phyloP scores from a whole-genome alignment of 1,140 invertebrate species.

The Sycophaga agraensis region DNA sequence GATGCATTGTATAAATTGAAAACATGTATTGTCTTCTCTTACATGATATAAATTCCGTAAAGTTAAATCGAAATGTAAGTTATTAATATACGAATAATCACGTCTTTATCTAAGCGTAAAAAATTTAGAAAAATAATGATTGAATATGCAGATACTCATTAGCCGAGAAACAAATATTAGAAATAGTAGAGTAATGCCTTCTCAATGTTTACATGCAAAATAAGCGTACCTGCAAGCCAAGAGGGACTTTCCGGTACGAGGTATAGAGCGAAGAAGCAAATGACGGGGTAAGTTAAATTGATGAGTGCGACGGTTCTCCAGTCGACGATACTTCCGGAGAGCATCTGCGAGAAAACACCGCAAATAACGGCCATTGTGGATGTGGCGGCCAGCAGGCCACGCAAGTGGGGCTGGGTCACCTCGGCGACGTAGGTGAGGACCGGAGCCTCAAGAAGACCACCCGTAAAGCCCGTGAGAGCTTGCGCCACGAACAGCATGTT shows the following conservation, averaged over 20 bases:
- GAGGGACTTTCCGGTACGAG: conserved; percentile 77
- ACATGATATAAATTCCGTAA: no score
- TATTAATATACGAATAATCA: no score
- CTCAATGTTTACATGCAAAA: no score
- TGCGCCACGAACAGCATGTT: conserved; percentile 68
- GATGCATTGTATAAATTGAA: no score
- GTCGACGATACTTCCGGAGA: conserved; percentile 67
- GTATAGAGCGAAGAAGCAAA: conserved; percentile 65
- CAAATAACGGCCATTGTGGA: conserved; percentile 72
- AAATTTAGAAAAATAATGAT: not conserved
- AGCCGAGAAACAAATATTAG: no score
- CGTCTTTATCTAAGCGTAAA: no score
- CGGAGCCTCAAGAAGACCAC: conserved; percentile 75
- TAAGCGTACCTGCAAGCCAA: conserved; percentile 63
- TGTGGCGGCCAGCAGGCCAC: conserved; percentile 73
- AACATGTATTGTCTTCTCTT: no score
- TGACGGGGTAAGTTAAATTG: conserved; percentile 67
- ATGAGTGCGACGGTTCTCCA: conserved; percentile 72
- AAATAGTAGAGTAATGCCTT: no score
- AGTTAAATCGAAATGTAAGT: no score
- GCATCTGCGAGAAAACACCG: conserved; percentile 71
- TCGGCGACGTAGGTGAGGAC: conserved; percentile 81
- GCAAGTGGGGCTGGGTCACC: conserved; percentile 73
- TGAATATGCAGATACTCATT: not conserved
- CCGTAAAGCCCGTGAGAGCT: conserved; percentile 69